These are phyloP conservation scores for Hippopotamyrus pictus DNA, from an alignment of 2,797 vertebrate species.

Conservation along the genomic window DNA sequence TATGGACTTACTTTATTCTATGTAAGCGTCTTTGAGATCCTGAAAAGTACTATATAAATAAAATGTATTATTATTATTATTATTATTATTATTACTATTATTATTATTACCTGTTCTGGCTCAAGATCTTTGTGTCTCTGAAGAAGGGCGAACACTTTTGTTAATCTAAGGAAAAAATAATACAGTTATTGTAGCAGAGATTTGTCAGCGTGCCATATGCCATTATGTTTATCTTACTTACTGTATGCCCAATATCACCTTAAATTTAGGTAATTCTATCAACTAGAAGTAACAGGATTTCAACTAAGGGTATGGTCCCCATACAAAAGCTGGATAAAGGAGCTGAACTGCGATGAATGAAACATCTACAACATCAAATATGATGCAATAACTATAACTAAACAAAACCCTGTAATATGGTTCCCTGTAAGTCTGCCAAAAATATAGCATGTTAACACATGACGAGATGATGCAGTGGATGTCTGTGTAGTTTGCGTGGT, in stretches of 20 bases:
- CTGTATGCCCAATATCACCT: not conserved
- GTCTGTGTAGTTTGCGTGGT: too few relatives aligned
- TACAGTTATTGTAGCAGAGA: not conserved
- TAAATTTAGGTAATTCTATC: too few relatives aligned
- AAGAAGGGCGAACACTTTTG: not conserved
- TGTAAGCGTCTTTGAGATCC: not conserved
- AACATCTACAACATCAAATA: too few relatives aligned
- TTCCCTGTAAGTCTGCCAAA: too few relatives aligned
- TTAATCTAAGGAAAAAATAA: not conserved
- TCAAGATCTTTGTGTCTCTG: not conserved
- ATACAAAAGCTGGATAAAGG: not conserved
- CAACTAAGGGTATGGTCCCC: not conserved
- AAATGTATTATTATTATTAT: not conserved
- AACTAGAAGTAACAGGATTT: not conserved
- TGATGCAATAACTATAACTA: too few relatives aligned
- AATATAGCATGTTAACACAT: too few relatives aligned
- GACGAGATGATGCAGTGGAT: too few relatives aligned
- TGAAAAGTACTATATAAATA: not conserved
- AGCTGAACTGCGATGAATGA: not conserved
- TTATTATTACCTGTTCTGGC: not conserved
- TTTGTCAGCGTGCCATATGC: not conserved
- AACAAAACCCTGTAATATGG: too few relatives aligned
- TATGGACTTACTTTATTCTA: not conserved
- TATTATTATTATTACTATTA: not conserved
- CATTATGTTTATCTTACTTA: not conserved